These are phyloP conservation scores for Heteromormyrus szaboi DNA, from an alignment of 2,797 vertebrate species.

Conservation along the genomic window DNA sequence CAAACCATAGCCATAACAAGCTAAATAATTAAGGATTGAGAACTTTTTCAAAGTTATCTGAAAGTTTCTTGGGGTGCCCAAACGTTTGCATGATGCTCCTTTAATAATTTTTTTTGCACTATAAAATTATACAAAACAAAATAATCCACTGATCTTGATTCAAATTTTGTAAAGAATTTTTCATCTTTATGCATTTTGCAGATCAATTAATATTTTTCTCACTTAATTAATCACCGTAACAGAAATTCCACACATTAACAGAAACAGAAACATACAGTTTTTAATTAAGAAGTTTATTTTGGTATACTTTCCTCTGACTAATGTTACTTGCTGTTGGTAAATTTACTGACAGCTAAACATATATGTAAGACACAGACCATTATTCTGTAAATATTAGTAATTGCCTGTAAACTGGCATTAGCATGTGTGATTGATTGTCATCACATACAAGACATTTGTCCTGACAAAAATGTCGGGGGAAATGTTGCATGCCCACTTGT, in stretches of 20 bases:
- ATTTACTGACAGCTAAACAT: background rate
- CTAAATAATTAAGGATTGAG: background rate
- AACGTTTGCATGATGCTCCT: background rate
- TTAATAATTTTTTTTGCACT: background rate
- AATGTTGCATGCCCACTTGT: background rate
- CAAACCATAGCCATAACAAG: background rate
- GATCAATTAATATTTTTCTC: background rate
- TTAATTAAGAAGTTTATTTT: background rate
- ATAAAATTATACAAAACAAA: background rate
- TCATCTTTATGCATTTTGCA: background rate
- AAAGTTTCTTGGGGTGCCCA: background rate
- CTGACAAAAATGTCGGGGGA: background rate
- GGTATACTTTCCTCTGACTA: background rate
- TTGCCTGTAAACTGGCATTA: background rate
- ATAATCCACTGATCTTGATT: background rate
- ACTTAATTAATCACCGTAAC: background rate
- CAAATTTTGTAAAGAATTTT: background rate
- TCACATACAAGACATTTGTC: background rate
- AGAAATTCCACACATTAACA: background rate
- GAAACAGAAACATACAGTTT: background rate
- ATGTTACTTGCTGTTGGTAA: background rate
- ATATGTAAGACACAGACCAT: constrained; percentile 3
- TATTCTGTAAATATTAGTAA: constrained; percentile 11
- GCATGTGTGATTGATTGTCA: background rate
- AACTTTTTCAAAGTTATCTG: background rate